phyloP scores from a whole-genome alignment of 2,888 invertebrate species.

The Drosophila eohydei region DNA sequence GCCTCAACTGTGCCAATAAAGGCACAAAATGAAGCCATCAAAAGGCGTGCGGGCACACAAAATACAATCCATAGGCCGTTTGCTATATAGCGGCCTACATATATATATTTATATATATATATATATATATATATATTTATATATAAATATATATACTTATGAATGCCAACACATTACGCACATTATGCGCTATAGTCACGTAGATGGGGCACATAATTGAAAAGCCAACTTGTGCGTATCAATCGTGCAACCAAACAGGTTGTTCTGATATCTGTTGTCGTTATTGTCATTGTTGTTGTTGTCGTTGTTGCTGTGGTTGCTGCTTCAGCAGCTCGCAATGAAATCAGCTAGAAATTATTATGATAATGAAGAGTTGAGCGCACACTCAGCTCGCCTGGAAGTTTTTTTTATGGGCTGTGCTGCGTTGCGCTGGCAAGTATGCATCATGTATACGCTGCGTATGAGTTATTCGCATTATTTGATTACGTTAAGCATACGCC shows the following conservation, averaged over 20 bases:
- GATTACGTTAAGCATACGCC: conserved; percentile 75
- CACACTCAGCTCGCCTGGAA: conserved; percentile 26
- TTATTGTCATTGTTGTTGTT: background rate
- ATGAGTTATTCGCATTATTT: conserved; percentile 77
- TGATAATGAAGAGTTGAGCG: conserved; percentile 69
- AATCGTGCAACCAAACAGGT: conserved; percentile 63
- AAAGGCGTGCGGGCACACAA: conserved; percentile 49
- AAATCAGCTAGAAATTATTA: conserved; percentile 78
- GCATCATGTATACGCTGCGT: conserved; percentile 51
- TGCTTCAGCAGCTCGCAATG: conserved; percentile 44
- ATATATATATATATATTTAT: background rate
- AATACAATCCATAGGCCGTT: background rate
- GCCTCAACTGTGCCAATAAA: conserved; percentile 48
- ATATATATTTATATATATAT: background rate
- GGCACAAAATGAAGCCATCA: conserved; percentile 59
- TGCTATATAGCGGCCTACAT: background rate
- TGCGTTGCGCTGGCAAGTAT: conserved; percentile 27
- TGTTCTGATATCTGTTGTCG: conserved; percentile 28
- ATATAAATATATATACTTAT: background rate
- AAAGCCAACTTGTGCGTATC: conserved; percentile 74
- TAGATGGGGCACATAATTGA: conserved; percentile 73
- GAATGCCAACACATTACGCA: conserved; percentile 46
- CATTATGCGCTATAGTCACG: conserved; percentile 74
- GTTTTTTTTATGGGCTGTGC: conserved; percentile 35
- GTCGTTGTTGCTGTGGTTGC: background rate